Evolutionary conservation across 2,797 vertebrate genomes (phyloP), one percentile per base, ranked within the genome.

Genomic region (Myotis myotis): DNA sequence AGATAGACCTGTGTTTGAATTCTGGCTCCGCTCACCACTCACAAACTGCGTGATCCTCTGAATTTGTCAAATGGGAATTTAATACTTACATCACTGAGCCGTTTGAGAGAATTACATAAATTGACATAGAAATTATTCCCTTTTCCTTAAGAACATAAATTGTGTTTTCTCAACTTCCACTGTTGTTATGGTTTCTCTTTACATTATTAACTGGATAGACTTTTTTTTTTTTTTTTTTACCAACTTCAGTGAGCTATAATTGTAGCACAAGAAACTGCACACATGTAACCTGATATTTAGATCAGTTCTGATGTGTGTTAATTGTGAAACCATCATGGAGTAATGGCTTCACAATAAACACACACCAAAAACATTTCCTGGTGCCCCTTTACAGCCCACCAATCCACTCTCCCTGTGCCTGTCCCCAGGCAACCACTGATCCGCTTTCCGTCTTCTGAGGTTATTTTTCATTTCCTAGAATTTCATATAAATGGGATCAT

Each of bases 391-490:
- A n/a, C 7, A 72, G 22, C 22, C 41, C 38, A n/a, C 60, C 33
- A 4, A 9, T 19, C 64, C 55, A 4, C 10, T 19, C 64, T 51
- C 38, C 33, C 44, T 33, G 17, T 5, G 53, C 25, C 62, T 38
- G 16, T 55, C 4, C 17, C 36, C 30, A 53, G 28, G 20, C 47
- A 51, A 41, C 17, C 41, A 19, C n/a, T n/a, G 8, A 55, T 53
- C 66, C 79, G 44, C 38, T 57, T 68, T 55, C 49, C 23, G 1
- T 49, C 75, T 51, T 75, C 55, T 70, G 66, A 68, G 44, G 57
- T 76, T 51, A 88, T 22, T 41, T 83, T 87, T 15, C 4, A 22
- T 83, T 95, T 93, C 93, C 51, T 80, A 71, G 36, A 85, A 36
- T 78, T 72, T 71, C 19, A 23, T 70, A 62, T 19, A 85, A 72